A percentile compares a stretch with the other conserved stretches of the same genome.
Conservation (phyloP, 2,113 vertebrate species). For the Todiramphus saurophagus region DNA sequence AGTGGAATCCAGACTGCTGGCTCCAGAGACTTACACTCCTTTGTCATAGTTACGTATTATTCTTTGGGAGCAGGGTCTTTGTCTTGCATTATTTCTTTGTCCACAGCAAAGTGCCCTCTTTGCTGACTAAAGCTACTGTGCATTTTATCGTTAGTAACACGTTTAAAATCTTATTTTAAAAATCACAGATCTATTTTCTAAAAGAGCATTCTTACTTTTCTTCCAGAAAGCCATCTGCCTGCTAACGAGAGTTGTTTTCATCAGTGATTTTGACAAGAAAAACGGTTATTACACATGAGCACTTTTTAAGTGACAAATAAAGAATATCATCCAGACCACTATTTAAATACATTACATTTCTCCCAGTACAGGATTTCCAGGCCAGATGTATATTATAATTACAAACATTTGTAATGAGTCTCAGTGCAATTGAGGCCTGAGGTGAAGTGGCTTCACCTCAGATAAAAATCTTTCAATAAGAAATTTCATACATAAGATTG, state of each 20-base stretch:
- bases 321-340: not conserved
- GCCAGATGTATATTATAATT: not conserved
- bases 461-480: not conserved
- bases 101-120: not conserved
- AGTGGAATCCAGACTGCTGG: not conserved
- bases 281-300: conserved; percentile 40
- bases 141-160: not conserved
- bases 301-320: conserved; percentile 47
- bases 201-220: conserved; percentile 48
- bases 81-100: not conserved
- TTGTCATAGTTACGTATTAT: not conserved
- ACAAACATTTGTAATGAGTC: conserved; percentile 23
- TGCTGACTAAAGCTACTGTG: conserved; percentile 25
- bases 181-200: conserved; percentile 47
- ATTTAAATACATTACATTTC: not conserved
- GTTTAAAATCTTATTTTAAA: conserved; percentile 49
- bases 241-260: conserved; percentile 51
- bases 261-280: conserved; percentile 52
- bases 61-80: not conserved
- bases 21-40: not conserved
- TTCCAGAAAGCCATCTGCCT: conserved; percentile 62
- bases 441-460: conserved; percentile 18
- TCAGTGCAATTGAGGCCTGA: not conserved
- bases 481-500: not conserved
- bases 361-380: not conserved